phyloP scores from a whole-genome alignment of 2,888 invertebrate species.

The Ptilodon capucinus region DNA sequence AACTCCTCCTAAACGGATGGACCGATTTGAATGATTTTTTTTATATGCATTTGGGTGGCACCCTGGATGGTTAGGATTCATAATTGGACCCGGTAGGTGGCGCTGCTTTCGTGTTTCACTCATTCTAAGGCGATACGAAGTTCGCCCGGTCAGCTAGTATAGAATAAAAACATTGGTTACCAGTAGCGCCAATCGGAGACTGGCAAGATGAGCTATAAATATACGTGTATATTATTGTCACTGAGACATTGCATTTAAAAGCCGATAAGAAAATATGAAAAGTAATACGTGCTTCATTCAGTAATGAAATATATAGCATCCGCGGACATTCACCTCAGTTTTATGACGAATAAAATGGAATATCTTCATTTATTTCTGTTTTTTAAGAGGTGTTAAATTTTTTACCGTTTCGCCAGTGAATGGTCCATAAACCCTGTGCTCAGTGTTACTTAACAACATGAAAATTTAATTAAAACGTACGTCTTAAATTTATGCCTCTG shows the following conservation, averaged over 20 bases:
- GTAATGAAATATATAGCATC: constrained; percentile 1
- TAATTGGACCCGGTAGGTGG: no score
- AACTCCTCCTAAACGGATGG: no score
- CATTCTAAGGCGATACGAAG: no score
- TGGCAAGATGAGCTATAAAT: not conserved
- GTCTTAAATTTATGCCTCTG: not conserved
- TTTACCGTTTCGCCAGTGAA: constrained; percentile 16
- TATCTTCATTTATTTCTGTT: constrained; percentile 24
- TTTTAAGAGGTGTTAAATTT: constrained; percentile 18
- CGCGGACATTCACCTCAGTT: constrained; percentile 16
- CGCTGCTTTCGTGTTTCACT: no score
- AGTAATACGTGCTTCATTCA: not conserved
- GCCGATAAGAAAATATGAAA: not conserved
- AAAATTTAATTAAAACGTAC: constrained; percentile 8
- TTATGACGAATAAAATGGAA: constrained; percentile 14
- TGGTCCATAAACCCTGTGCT: constrained; percentile 6
- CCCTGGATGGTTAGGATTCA: no score
- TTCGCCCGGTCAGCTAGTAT: no score
- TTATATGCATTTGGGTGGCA: no score
- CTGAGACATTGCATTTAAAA: not conserved
- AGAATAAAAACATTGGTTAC: no score
- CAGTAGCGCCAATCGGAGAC: not conserved
- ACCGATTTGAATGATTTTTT: no score
- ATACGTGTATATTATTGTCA: not conserved
- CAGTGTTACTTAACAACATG: constrained; percentile 9